Base-by-base conservation (phyloP, 2,113 vertebrate genomes). In the Agapornis roseicollis region DNA sequence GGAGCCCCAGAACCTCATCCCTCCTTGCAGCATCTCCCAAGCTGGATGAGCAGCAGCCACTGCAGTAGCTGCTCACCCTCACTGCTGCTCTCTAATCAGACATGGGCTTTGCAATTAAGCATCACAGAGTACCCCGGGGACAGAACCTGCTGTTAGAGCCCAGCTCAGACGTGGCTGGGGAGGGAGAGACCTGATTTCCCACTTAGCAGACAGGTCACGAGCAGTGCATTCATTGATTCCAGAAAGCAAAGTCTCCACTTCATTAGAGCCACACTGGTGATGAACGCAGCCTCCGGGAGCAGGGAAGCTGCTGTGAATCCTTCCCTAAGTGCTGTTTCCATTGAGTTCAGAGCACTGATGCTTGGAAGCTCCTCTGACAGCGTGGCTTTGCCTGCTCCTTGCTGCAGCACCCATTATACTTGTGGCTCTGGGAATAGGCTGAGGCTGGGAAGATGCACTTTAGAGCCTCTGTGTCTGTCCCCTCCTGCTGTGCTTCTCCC, bases 191-290 rank as follows among this genome's bases (percentile, higher is more conserved):
- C 91, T 85, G 91, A 95, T 96, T 96, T 96, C 93, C 84, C 95
- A 82, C 94, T 97, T 94, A 96, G 93, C 94, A 96, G 93, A 96
- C 89, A 89, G 94, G 93, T 96, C 96, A 95, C 89, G 78, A 93
- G 84, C 70, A 8, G 94, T 53, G 66, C 87, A 91, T 92, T 95
- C 96, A 94, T 95, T 94, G 95, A 95, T 97, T 92, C 88, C 90
- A 95, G 92, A 92, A 95, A 96, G 92, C 69, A 95, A 93, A 95
- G 90, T 88, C 94, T 88, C 60, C 0, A 72, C 95, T 96, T 94
- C 89, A 85, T 94, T 95, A 94, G 87, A 95, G 87, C 53, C 95
- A 66, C 4, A 74, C 93, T 82, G 74, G 84, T 85, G 91, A 91
- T 95, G 94, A 89, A 94, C 2, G 70, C 0, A 8, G 93, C 91